Conservation (phyloP, 2,113 vertebrate genomes). For the Archilochus colubris region DNA sequence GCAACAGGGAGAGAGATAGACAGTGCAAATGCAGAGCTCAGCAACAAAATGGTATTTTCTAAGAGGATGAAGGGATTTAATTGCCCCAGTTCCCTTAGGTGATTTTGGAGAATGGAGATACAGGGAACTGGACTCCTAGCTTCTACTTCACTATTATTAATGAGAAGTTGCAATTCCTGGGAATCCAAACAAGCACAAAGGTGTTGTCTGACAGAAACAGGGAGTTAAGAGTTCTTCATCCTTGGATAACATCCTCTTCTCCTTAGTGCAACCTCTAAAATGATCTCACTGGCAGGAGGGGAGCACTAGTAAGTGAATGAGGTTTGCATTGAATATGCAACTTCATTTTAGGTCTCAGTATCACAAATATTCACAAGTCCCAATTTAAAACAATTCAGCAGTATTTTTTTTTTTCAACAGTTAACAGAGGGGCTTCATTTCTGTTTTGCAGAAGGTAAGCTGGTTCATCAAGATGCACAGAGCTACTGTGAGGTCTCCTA, state of each 20-base stretch:
- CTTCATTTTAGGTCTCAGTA: neutral
- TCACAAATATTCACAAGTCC: no score
- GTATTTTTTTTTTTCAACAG: neutral
- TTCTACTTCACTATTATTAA: neutral
- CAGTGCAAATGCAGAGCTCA: neutral
- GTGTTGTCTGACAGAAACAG: fast-evolving
- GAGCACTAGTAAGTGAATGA: neutral
- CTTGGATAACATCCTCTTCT: neutral
- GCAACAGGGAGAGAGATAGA: neutral
- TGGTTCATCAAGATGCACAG: neutral
- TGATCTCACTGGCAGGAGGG: neutral
- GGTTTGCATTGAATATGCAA: neutral
- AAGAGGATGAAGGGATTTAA: neutral
- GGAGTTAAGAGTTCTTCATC: neutral
- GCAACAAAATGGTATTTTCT: neutral
- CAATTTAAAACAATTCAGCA: neutral
- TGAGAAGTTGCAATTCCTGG: neutral
- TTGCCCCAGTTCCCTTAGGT: neutral
- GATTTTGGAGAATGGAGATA: neutral
- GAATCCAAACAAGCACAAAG: neutral
- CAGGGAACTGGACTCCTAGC: neutral
- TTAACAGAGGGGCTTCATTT: neutral
- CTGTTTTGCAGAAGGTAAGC: neutral
- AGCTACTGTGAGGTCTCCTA: neutral
- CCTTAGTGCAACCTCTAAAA: neutral